phyloP scores from a whole-genome alignment of 2,797 vertebrate genomes.

The Philypnodon macrostomus region DNA sequence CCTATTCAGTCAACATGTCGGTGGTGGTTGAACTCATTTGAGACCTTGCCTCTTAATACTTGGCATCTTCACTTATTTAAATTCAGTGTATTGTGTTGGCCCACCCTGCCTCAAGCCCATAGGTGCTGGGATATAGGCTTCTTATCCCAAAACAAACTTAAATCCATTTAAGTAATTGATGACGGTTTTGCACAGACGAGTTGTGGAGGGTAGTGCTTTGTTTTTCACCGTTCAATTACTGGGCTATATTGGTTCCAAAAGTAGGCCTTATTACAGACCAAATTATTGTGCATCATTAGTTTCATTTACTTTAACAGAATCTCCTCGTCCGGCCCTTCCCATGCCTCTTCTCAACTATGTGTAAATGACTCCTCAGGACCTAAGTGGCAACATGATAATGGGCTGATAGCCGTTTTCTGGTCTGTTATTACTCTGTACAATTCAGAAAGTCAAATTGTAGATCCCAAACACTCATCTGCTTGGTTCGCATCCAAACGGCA shows the following conservation, averaged over 20 bases:
- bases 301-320: constrained; percentile 5
- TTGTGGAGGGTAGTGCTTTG: neutral
- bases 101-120: too few relatives aligned
- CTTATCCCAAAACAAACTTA: too few relatives aligned
- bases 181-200: too few relatives aligned
- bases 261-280: constrained; percentile 8
- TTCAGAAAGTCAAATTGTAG: constrained; percentile 15
- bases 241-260: neutral
- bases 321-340: neutral
- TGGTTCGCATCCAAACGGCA: constrained; percentile 13
- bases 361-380: constrained; percentile 5
- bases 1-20: too few relatives aligned
- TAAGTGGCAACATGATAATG: constrained; percentile 27
- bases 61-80: too few relatives aligned
- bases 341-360: constrained; percentile 2
- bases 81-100: too few relatives aligned
- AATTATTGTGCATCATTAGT: constrained; percentile 2
- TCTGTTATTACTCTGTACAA: constrained; percentile 25
- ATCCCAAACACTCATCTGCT: constrained; percentile 18
- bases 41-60: too few relatives aligned
- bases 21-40: too few relatives aligned
- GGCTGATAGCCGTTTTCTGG: constrained; percentile 20
- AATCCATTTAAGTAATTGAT: too few relatives aligned
- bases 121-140: too few relatives aligned
- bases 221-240: neutral